Conservation (phyloP, 2,888 invertebrate species). For the Portevinia maculata region DNA sequence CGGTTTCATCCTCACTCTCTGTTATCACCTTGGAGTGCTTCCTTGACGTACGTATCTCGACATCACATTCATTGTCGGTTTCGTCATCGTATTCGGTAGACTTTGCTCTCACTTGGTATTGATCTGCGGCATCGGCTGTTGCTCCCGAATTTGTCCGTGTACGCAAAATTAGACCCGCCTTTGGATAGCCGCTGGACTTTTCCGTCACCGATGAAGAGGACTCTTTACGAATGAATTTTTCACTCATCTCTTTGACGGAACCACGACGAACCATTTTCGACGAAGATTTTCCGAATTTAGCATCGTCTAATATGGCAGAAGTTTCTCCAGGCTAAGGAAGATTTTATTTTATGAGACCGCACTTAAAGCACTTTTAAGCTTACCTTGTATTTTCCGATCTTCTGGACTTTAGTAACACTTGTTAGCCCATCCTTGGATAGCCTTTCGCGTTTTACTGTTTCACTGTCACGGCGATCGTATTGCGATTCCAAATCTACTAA, state of each 20-base stretch:
- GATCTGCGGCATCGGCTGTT: conserved; percentile 81
- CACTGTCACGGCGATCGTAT: conserved; percentile 72
- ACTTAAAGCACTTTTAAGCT: not conserved
- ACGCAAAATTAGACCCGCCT: conserved; percentile 89
- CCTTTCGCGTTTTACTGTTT: conserved; percentile 82
- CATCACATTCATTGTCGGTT: conserved; percentile 73
- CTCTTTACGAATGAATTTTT: conserved; percentile 89
- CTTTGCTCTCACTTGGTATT: conserved; percentile 76
- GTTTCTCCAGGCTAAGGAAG: conserved; percentile 39
- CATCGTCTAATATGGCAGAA: conserved; percentile 50
- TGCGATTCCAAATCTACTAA: conserved; percentile 76
- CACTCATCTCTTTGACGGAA: conserved; percentile 90
- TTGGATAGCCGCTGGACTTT: conserved; percentile 84
- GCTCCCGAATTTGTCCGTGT: conserved; percentile 82
- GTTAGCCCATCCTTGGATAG: conserved; percentile 83
- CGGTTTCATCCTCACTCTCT: conserved; percentile 78
- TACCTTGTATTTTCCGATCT: conserved; percentile 76
- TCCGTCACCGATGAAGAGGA: conserved; percentile 79
- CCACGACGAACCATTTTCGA: conserved; percentile 85
- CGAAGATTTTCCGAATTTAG: conserved; percentile 32
- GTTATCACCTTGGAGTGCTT: conserved; percentile 74
- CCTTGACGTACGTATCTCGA: conserved; percentile 76
- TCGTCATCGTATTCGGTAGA: conserved; percentile 68
- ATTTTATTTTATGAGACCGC: not conserved
- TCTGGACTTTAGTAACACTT: conserved; percentile 77